Conservation (phyloP, 2,113 vertebrate genomes). For the Tachuris rubrigastra region DNA sequence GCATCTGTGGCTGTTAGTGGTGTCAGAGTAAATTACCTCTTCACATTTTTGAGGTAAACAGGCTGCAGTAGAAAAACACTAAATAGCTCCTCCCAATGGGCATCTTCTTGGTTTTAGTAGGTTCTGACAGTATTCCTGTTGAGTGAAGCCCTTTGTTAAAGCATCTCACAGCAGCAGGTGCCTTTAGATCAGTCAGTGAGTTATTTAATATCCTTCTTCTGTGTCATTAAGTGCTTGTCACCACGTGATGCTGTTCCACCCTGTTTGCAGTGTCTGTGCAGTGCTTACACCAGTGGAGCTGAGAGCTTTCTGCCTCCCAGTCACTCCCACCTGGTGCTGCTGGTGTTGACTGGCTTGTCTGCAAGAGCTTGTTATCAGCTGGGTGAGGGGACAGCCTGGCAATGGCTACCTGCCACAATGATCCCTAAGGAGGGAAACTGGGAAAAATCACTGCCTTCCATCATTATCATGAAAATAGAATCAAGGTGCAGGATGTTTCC, state of each 20-base stretch:
- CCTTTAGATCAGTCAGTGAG: background rate
- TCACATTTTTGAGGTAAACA: background rate
- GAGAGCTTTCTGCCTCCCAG: background rate
- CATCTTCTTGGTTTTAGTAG: background rate
- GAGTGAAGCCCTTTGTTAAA: background rate
- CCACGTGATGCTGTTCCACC: background rate
- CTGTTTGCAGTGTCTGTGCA: background rate
- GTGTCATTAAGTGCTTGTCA: background rate
- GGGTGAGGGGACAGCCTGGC: background rate
- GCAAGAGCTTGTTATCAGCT: rapidly evolving
- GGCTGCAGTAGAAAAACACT: background rate
- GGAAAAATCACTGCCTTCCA: background rate
- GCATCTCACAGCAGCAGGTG: background rate
- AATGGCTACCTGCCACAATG: rapidly evolving
- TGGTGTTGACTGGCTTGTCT: background rate
- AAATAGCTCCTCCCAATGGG: background rate
- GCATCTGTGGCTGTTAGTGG: background rate
- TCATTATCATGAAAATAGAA: rapidly evolving
- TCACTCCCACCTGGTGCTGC: rapidly evolving
- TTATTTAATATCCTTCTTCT: background rate
- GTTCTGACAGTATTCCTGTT: background rate
- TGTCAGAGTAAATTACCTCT: background rate
- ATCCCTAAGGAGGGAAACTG: background rate
- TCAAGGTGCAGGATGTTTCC: background rate
- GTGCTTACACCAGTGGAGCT: rapidly evolving